Evolutionary conservation across 2,113 vertebrate genomes (phyloP).

Genomic region (Clupea harengus): DNA sequence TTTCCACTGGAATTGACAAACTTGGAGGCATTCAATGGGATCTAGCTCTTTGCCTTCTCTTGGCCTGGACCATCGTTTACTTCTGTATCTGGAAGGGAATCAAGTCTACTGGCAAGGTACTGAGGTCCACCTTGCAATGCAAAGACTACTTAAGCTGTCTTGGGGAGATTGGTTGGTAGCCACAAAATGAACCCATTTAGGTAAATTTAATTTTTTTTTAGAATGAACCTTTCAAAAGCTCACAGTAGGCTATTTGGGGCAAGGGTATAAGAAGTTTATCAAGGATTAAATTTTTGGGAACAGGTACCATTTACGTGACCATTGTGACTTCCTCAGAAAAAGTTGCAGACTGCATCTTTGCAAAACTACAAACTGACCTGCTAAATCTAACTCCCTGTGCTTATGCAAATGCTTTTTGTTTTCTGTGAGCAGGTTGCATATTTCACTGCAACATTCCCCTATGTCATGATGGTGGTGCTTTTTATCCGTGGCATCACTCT

Average conservation of each 20-base stretch:
- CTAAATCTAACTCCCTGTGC: background rate
- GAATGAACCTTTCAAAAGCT: too few species aligned
- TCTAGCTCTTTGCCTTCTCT: constrained; percentile 70
- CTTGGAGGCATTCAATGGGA: constrained; percentile 75
- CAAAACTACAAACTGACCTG: background rate
- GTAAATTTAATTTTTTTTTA: too few species aligned
- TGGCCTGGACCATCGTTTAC: constrained; percentile 75
- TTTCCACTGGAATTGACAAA: constrained; percentile 78
- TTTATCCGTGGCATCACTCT: constrained; percentile 81
- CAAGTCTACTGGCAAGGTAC: constrained; percentile 76
- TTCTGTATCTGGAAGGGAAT: constrained; percentile 80
- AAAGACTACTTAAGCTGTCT: too few species aligned
- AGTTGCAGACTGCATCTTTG: background rate
- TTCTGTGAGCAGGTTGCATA: constrained; percentile 75
- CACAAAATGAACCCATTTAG: too few species aligned
- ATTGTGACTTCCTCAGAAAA: background rate
- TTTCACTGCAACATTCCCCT: constrained; percentile 88
- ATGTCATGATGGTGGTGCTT: constrained; percentile 79
- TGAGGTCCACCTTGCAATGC: background rate
- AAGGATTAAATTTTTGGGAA: too few species aligned
- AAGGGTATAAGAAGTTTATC: too few species aligned
- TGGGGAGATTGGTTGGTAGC: too few species aligned
- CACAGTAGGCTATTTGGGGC: too few species aligned
- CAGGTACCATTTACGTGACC: too few species aligned
- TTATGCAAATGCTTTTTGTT: background rate